phyloP scores from a whole-genome alignment of 2,888 invertebrate genomes.

The Aphodius granarius region DNA sequence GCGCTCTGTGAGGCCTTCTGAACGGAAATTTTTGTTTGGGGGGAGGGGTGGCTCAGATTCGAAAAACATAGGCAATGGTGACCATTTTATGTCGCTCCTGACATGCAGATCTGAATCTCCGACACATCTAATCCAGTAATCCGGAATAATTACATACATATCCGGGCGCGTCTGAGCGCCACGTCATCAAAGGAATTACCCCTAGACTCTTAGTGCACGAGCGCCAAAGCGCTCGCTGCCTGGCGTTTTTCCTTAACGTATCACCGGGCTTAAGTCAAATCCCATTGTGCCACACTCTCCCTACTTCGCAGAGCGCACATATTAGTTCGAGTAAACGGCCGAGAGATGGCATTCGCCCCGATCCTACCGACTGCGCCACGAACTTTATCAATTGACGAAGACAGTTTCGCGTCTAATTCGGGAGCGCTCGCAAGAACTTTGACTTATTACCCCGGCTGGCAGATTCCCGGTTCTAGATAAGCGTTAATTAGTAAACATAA shows the following conservation, averaged over 20 bases:
- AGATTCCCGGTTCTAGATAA: conserved; percentile 2
- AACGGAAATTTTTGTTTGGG: too few species aligned
- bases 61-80: too few species aligned
- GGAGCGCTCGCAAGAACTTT: background rate
- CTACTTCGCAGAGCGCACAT: background rate
- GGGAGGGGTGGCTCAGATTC: too few species aligned
- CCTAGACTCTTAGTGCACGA: background rate
- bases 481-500: conserved; percentile 17
- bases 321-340: background rate
- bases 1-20: too few species aligned
- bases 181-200: background rate
- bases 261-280: background rate
- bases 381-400: conserved; percentile 12
- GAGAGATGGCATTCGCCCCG: background rate
- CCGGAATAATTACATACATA: background rate
- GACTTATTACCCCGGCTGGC: background rate
- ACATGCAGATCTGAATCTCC: too few species aligned
- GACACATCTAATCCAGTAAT: too few species aligned
- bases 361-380: background rate
- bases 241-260: background rate
- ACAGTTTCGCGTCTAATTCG: conserved; percentile 9
- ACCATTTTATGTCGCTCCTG: too few species aligned
- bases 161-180: background rate
- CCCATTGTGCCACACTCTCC: background rate
- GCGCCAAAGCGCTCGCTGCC: background rate